These are phyloP conservation scores for Acarapis woodi DNA, from an alignment of 1,140 invertebrate genomes.

Conservation along the genomic window DNA sequence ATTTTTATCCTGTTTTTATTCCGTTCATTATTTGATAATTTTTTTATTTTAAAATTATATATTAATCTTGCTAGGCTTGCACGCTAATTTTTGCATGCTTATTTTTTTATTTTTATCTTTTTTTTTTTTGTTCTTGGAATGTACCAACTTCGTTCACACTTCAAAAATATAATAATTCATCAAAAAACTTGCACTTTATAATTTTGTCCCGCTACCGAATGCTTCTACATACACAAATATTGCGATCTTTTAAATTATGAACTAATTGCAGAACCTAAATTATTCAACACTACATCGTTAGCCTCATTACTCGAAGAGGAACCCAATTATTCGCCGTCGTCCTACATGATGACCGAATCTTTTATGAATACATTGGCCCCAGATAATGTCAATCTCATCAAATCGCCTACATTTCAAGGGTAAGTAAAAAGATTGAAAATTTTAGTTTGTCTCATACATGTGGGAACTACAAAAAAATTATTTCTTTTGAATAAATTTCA, in stretches of 20 bases:
- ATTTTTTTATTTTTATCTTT: no score
- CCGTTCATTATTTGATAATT: no score
- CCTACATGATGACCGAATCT: conserved; percentile 16
- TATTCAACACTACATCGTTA: not conserved
- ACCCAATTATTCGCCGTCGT: conserved; percentile 30
- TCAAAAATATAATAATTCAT: not conserved
- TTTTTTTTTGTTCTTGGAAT: no score
- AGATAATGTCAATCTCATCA: conserved; percentile 61
- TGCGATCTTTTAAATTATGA: no score
- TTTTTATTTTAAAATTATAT: no score
- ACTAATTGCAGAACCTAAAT: no score
- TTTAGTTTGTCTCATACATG: conserved; percentile 1
- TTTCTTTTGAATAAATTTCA: not conserved
- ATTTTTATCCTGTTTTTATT: no score
- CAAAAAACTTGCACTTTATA: not conserved
- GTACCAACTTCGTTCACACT: not conserved
- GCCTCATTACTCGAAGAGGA: conserved; percentile 21
- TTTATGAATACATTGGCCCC: conserved; percentile 30
- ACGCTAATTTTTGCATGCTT: no score
- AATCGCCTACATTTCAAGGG: conserved; percentile 56
- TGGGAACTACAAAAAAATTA: not conserved
- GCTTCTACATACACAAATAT: not conserved
- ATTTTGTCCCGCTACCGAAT: not conserved
- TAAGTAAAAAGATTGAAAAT: conserved; percentile 22
- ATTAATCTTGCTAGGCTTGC: no score